Percentiles rank a stretch among this genome's conserved stretches.
These are phyloP conservation scores for Bryconaethiops microstoma DNA, from an alignment of 2,797 vertebrate genomes.

Conservation along the genomic window DNA sequence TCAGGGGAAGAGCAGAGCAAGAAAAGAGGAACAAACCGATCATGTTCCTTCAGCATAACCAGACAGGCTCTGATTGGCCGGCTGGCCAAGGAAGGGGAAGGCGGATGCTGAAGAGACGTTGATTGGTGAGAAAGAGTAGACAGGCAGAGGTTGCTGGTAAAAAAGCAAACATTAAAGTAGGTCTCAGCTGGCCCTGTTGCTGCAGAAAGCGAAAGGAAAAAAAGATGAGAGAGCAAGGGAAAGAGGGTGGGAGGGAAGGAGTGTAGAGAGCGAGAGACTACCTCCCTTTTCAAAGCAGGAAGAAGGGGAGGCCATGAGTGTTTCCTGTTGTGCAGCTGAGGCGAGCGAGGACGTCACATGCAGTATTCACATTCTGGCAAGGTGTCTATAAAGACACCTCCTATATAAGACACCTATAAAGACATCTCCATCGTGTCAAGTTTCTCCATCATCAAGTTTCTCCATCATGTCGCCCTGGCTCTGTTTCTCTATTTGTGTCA, in stretches of 20 bases:
- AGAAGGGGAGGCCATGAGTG: constrained; percentile 79
- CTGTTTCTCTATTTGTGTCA: background rate
- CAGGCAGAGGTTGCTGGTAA: constrained; percentile 56
- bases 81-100: constrained; percentile 34
- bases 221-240: constrained; percentile 32
- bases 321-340: constrained; percentile 87
- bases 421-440: too few relatives aligned
- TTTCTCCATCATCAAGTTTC: too few relatives aligned
- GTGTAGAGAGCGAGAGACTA: constrained; percentile 53
- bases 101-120: constrained; percentile 45
- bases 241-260: constrained; percentile 33
- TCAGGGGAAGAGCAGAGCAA: constrained; percentile 43
- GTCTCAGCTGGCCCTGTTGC: constrained; percentile 65
- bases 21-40: constrained; percentile 46
- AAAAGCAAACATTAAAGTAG: constrained; percentile 67
- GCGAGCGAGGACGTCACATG: constrained; percentile 78
- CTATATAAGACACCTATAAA: too few relatives aligned
- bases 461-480: background rate
- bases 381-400: constrained; percentile 63
- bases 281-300: constrained; percentile 81
- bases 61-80: constrained; percentile 50
- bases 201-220: constrained; percentile 56
- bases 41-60: constrained; percentile 60
- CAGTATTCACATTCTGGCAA: constrained; percentile 67
- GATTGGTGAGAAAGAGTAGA: constrained; percentile 20